Evolutionary conservation across 2,888 invertebrate species (phyloP), one percentile per base, ranked within the genome.

Genomic region (Melanchra persicariae): DNA sequence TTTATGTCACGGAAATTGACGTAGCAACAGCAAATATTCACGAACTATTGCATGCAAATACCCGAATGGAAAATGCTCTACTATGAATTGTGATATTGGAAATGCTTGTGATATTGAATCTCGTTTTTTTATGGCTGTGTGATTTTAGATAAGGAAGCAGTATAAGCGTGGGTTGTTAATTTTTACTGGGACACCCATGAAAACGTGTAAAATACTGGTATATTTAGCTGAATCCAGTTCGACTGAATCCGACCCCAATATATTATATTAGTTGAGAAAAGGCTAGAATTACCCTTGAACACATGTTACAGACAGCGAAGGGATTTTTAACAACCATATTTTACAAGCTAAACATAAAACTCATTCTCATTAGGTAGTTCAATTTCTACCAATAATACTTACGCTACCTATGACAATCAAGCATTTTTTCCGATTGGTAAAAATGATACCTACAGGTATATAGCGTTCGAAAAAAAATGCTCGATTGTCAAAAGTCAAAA

Each of bases 1-100:
- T 79, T 64, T 76, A 58, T 79, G 55, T 60, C 22, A 0, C 45
- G 62, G 65, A 63, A 70, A 75, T 75, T 75, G 70, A 65, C 54
- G 37, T 24, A 10, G 64, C 43, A 62, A 55, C 62, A 63, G 24
- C 34, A 37, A 71, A 63, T 60, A 34, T 58, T 51, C 22, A 51
- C 57, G 49, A 30, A 47, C 22, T 49, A 55, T 67, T 10, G 12
- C 45, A 57, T 26, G 19, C 0, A 60, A 64, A 61, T 58, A 24
- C 22, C 19, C 49, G 26, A 51, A 26, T 30, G 49, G n/a, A 10
- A 37, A 55, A 10, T 22, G 10, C 17, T 63, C n/a, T 51, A 19
- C n/a, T 51, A 19, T 51, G 24, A 45, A 30, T 69, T 58, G 6
- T 47, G 7, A 51, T 34, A 59, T 68, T 52, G 47, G 12, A 43